Conservation (phyloP, 2,797 vertebrate species). For the Artibeus jamaicensis region DNA sequence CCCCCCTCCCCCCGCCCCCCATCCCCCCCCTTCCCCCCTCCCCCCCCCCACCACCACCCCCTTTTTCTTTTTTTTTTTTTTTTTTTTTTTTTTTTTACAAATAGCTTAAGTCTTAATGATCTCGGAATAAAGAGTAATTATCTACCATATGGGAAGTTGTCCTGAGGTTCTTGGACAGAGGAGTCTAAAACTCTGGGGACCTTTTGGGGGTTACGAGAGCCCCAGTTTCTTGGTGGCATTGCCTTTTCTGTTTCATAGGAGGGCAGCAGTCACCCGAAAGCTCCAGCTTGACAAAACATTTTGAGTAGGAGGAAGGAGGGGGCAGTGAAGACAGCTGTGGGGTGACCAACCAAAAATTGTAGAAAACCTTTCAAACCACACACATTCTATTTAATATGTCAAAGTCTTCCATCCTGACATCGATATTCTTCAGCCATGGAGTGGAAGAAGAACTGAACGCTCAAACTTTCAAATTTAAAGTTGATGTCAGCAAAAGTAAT, state of each 20-base stretch:
- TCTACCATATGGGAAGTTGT: neutral
- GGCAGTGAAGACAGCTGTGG: neutral
- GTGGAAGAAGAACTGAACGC: neutral
- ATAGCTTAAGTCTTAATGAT: neutral
- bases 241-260: neutral
- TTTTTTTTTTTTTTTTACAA: too few relatives aligned
- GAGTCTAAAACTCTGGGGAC: neutral
- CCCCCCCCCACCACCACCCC: too few relatives aligned
- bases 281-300: neutral
- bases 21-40: too few relatives aligned
- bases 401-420: slow-evolving; percentile 15
- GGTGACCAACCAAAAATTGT: neutral
- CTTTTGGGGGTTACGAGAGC: neutral
- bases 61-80: too few relatives aligned
- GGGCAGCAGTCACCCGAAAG: neutral
- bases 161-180: neutral
- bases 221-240: neutral
- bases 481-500: neutral
- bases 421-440: neutral
- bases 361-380: slow-evolving; percentile 52
- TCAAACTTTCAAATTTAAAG: neutral
- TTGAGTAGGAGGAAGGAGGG: neutral
- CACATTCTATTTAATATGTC: slow-evolving; percentile 52
- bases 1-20: too few relatives aligned
- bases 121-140: neutral